These are phyloP conservation scores for Andrena dorsata DNA, from an alignment of 2,888 invertebrate genomes.

Conservation along the genomic window DNA sequence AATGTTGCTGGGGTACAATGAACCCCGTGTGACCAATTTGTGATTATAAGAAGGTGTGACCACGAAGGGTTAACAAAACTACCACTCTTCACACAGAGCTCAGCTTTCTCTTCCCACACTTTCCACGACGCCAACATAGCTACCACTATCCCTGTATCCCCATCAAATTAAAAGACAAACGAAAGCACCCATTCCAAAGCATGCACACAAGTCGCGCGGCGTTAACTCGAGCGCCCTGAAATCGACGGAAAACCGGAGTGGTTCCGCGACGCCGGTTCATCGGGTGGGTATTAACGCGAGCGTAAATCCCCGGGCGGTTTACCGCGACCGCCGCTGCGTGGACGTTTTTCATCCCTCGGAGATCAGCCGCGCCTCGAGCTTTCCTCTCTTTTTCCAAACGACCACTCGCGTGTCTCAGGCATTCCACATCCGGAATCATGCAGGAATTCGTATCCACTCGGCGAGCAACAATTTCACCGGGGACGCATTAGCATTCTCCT, in stretches of 20 bases:
- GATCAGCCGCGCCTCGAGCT: neutral
- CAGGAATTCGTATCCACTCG: conserved; percentile 31
- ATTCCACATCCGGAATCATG: conserved; percentile 28
- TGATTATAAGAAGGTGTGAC: no score
- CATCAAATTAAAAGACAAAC: no score
- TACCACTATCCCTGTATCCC: no score
- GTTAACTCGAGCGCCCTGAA: conserved; percentile 14
- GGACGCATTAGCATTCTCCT: conserved; percentile 25
- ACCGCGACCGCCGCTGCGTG: conserved; percentile 5
- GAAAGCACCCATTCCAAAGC: neutral
- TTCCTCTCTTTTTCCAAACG: conserved; percentile 4
- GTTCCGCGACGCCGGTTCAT: neutral
- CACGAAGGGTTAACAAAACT: no score
- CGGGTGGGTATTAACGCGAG: conserved; percentile 33
- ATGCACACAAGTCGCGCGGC: neutral
- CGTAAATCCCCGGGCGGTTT: conserved; percentile 18
- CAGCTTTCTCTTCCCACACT: no score
- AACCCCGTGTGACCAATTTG: no score
- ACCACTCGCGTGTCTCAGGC: conserved; percentile 13
- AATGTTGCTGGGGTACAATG: no score
- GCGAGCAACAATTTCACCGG: conserved; percentile 25
- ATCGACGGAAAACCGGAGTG: conserved; percentile 27
- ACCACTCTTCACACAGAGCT: no score
- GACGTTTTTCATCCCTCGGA: conserved; percentile 35
- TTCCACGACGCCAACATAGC: no score